Conservation (phyloP, 1,140 invertebrate species). For the Trissolcus basalis region DNA sequence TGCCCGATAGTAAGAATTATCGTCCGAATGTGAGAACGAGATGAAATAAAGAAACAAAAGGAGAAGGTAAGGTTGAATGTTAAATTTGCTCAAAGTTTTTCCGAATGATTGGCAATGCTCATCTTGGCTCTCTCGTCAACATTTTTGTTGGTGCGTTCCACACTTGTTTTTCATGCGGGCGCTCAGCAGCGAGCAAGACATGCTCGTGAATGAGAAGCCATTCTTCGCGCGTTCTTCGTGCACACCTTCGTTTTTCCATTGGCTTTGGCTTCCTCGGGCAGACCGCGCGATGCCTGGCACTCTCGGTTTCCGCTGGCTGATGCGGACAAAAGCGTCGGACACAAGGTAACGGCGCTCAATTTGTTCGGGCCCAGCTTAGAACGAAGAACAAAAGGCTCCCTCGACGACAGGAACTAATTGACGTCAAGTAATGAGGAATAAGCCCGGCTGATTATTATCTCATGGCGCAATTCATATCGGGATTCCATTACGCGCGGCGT, state of each 20-base stretch:
- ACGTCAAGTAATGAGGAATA: conserved; percentile 56
- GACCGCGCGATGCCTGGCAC: background rate
- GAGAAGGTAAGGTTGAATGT: background rate
- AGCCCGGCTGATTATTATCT: conserved; percentile 39
- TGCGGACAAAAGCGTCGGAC: too few relatives aligned
- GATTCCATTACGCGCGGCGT: conserved; percentile 46
- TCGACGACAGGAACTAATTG: conserved; percentile 56
- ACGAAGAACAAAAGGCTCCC: too few relatives aligned
- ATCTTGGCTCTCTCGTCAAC: background rate
- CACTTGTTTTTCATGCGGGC: conserved; percentile 39
- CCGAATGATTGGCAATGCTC: background rate
- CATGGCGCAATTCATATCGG: conserved; percentile 53
- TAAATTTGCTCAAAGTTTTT: background rate
- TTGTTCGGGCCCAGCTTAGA: conserved; percentile 16
- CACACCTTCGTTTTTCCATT: conserved; percentile 8
- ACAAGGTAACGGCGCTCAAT: conserved; percentile 7
- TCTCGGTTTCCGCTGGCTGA: too few relatives aligned
- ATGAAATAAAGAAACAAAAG: background rate
- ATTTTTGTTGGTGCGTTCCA: conserved; percentile 34
- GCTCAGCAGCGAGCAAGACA: conserved; percentile 27
- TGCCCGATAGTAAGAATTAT: too few relatives aligned
- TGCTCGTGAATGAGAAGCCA: conserved; percentile 50
- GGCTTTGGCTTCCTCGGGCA: background rate
- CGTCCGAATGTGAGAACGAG: too few relatives aligned
- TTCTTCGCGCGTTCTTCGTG: conserved; percentile 16